phyloP scores from a whole-genome alignment of 1,140 invertebrate genomes.

The Papilio glaucus region DNA sequence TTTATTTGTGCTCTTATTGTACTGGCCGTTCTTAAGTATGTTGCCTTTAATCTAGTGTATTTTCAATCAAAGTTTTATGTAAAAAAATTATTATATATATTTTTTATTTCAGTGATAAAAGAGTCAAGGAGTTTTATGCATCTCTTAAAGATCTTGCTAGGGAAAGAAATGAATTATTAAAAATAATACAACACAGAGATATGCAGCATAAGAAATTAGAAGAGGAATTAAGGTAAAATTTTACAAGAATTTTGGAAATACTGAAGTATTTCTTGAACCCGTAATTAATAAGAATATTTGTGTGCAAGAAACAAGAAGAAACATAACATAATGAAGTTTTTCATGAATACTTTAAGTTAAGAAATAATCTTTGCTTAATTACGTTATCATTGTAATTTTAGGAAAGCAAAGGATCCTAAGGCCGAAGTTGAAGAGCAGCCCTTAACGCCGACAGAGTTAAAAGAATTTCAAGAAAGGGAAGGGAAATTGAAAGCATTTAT shows the following conservation, averaged over 20 bases:
- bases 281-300: conserved; percentile 7
- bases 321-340: no score
- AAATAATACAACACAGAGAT: conserved; percentile 69
- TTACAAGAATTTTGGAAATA: conserved; percentile 32
- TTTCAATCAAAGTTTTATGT: no score
- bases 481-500: conserved; percentile 82
- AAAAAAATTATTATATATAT: no score
- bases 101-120: conserved; percentile 67
- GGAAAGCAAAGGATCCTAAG: conserved; percentile 59
- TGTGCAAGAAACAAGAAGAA: no score
- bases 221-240: conserved; percentile 65
- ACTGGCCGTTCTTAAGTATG: no score
- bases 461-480: conserved; percentile 85
- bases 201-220: conserved; percentile 64
- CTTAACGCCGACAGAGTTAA: conserved; percentile 66
- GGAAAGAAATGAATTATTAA: conserved; percentile 71
- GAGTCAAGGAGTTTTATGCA: conserved; percentile 71
- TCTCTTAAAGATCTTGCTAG: conserved; percentile 70
- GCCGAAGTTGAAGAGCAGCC: conserved; percentile 64
- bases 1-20: no score
- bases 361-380: background rate
- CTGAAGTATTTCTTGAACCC: no score
- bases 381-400: no score
- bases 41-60: no score
- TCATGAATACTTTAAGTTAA: no score